These are phyloP conservation scores for Oedothorax gibbosus DNA, from an alignment of 1,140 invertebrate genomes.

Conservation along the genomic window DNA sequence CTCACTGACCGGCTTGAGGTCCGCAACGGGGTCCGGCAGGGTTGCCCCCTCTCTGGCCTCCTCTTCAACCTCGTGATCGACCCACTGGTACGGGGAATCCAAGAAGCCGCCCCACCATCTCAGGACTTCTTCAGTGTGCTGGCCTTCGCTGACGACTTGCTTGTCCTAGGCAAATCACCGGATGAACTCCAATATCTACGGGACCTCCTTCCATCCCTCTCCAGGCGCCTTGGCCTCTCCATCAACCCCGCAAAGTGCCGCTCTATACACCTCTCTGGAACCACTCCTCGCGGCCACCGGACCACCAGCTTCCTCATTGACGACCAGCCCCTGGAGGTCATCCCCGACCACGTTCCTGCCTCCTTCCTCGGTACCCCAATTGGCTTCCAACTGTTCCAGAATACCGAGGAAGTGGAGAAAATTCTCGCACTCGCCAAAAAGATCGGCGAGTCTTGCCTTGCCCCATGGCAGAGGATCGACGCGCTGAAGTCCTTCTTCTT, in stretches of 20 bases:
- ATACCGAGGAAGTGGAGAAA: background rate
- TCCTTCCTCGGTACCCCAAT: conserved; percentile 15
- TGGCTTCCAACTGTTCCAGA: background rate
- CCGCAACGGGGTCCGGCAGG: no score
- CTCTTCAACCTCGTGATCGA: background rate
- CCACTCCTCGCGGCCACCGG: background rate
- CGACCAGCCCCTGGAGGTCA: background rate
- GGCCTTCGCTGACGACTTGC: conserved; percentile 10
- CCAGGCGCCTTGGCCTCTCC: background rate
- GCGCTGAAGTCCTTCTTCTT: background rate
- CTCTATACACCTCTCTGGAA: background rate
- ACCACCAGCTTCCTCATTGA: background rate
- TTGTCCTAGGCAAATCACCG: background rate
- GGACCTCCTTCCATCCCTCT: background rate
- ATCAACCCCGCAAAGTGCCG: background rate
- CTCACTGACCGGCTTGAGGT: no score
- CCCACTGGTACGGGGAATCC: background rate
- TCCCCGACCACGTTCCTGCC: background rate
- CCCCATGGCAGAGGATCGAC: background rate
- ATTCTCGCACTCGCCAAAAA: background rate
- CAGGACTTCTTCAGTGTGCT: background rate
- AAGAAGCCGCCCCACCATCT: background rate
- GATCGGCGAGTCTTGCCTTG: background rate
- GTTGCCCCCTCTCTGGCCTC: background rate
- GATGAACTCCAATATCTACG: background rate